These are phyloP conservation scores for Octopus sinensis DNA, from an alignment of 1,140 invertebrate genomes.

Conservation along the genomic window DNA sequence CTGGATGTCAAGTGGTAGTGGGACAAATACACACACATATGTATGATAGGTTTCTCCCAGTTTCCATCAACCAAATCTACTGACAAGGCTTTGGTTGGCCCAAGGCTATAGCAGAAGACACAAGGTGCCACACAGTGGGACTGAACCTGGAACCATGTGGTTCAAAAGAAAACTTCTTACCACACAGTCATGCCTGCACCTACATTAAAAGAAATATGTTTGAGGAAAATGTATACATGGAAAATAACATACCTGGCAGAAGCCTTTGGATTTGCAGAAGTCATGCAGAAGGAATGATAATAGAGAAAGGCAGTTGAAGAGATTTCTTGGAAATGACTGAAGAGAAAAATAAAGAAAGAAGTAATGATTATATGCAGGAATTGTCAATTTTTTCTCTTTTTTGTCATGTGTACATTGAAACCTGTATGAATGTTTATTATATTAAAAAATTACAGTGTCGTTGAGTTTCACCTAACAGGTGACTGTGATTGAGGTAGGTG, in stretches of 20 bases:
- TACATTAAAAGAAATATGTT: not conserved
- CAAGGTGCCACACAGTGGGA: not conserved
- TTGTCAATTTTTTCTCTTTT: not conserved
- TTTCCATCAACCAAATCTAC: not conserved
- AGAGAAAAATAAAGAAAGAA: slow-evolving; percentile 13
- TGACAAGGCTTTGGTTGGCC: not conserved
- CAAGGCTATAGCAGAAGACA: not conserved
- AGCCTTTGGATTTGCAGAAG: slow-evolving; percentile 18
- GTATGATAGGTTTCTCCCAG: too few species aligned
- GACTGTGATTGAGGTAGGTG: too few species aligned
- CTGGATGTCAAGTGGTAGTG: too few species aligned
- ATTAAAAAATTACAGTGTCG: too few species aligned
- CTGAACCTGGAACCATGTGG: not conserved
- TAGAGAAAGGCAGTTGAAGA: slow-evolving; percentile 44
- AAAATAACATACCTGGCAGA: not conserved
- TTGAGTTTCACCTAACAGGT: too few species aligned
- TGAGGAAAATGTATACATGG: not conserved
- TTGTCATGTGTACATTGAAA: too few species aligned
- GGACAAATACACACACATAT: too few species aligned
- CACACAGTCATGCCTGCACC: not conserved
- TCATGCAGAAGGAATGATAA: slow-evolving; percentile 44
- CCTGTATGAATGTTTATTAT: too few species aligned
- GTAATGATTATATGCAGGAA: not conserved
- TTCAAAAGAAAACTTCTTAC: not conserved
- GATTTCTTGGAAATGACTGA: slow-evolving; percentile 40